Evolutionary conservation across 2,888 invertebrate genomes (phyloP).

Genomic region (Coleophora deauratella): DNA sequence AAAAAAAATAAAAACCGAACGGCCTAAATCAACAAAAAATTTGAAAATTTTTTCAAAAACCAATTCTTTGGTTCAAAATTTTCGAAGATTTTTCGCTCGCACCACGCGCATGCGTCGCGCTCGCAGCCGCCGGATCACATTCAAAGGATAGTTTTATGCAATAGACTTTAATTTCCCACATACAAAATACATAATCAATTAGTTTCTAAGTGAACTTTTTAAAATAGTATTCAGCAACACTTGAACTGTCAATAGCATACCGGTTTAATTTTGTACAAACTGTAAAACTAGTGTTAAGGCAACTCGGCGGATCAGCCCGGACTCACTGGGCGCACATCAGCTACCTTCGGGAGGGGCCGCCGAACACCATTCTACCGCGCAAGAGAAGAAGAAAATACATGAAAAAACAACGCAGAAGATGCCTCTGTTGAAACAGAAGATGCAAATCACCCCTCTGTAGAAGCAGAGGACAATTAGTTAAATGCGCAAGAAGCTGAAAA

Average conservation of each 20-base stretch:
- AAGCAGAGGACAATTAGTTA: constrained; percentile 56
- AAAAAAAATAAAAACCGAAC: constrained; percentile 31
- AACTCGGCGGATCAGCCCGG: constrained; percentile 66
- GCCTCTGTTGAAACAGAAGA: constrained; percentile 42
- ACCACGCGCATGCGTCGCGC: constrained; percentile 58
- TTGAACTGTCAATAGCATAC: constrained; percentile 59
- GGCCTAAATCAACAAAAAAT: constrained; percentile 39
- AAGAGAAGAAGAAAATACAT: constrained; percentile 37
- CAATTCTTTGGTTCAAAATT: constrained; percentile 38
- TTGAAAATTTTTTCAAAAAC: constrained; percentile 46
- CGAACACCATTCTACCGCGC: constrained; percentile 34
- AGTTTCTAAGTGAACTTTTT: constrained; percentile 64
- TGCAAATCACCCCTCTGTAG: constrained; percentile 22
- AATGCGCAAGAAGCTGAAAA: constrained; percentile 64
- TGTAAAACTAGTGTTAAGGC: constrained; percentile 68
- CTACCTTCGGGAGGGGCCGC: constrained; percentile 66
- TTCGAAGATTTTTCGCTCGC: constrained; percentile 17
- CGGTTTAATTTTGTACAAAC: constrained; percentile 61
- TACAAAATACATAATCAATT: constrained; percentile 56
- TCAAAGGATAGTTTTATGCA: constrained; percentile 69
- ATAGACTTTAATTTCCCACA: constrained; percentile 54
- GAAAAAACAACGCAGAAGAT: constrained; percentile 45
- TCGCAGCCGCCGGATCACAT: constrained; percentile 60
- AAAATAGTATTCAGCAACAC: constrained; percentile 71
- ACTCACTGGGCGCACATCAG: constrained; percentile 62